Base-by-base conservation (phyloP, 2,113 vertebrate genomes). In the Myotis yumanensis region DNA sequence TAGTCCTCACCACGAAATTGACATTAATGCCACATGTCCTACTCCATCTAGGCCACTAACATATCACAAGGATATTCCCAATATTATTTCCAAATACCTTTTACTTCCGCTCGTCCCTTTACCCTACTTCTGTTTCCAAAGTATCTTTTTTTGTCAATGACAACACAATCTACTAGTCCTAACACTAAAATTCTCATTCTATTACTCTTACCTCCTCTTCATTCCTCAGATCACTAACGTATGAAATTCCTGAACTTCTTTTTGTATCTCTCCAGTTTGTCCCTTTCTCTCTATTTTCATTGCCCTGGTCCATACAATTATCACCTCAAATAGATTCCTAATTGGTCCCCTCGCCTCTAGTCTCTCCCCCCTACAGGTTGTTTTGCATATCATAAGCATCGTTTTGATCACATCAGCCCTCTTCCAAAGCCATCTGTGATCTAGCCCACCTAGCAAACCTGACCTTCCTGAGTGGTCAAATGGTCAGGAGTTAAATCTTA, bases 261-360 rank as follows among this genome's bases (percentile, higher is more conserved):
- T 90, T 89, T 71, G 25, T 54, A 35, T 81, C 92, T 91, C 54
- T 75, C 40, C 62, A 69, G 17, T 28, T 71, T 73, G 69, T 93
- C 43, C 82, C 48, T 93, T 94, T 79, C 81, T 93, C 79, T 97
- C 85, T 90, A 54, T 68, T 93, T 80, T 88, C 73, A 30, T 54
- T 66, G 82, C 82, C 68, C 48, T 40, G 2, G 30, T 48, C 93
- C 83, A 88, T 51, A 86, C 92, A 96, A 95, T 97, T 96, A 96
- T 95, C 95, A 97, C 97, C 96, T 97, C 95, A 92, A 91, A 93
- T 91, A 94, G 92, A 90, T 71, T 95, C 84, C 75, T 97, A 96
- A 97, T 94, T 96, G 92, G 35, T 83, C 73, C 91, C 54, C 59
- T 23, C 28, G 48, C 32, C 80, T 82, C 66, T 66, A 90, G 75